Conservation (phyloP, 2,797 vertebrate species). For the Sebastolobus altivelis region DNA sequence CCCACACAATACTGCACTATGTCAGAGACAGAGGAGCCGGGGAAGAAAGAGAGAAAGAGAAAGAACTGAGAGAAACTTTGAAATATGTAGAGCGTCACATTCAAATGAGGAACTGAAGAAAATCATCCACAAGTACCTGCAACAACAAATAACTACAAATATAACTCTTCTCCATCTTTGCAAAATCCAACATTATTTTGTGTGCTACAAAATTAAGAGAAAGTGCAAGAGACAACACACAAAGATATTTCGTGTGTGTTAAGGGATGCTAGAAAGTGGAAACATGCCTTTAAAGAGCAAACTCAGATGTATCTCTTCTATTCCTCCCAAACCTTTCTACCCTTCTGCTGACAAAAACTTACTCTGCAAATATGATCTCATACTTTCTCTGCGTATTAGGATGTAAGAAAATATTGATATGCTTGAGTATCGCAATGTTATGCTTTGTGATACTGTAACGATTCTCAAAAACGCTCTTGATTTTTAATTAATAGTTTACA, state of each 20-base stretch:
- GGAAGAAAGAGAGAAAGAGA: neutral
- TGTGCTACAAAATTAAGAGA: neutral
- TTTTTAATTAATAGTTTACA: no score
- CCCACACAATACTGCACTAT: conserved; percentile 47
- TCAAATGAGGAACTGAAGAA: neutral
- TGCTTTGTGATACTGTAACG: no score
- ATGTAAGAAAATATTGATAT: no score
- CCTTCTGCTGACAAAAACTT: neutral
- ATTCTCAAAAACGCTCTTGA: no score
- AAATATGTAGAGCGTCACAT: neutral
- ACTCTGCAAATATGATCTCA: neutral
- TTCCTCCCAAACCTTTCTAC: neutral
- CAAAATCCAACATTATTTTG: neutral
- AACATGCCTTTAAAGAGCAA: neutral
- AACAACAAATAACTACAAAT: neutral
- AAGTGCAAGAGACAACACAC: no score
- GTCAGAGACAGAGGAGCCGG: conserved; percentile 1
- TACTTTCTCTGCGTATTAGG: neutral
- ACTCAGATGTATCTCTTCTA: neutral
- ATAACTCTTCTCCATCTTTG: neutral
- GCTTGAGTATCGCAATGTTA: no score
- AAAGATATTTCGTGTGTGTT: no score
- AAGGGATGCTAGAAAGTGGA: neutral
- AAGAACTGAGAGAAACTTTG: neutral
- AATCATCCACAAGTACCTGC: neutral